These are phyloP conservation scores for Seriola dumerili DNA, from an alignment of 2,113 vertebrate genomes.

Conservation along the genomic window DNA sequence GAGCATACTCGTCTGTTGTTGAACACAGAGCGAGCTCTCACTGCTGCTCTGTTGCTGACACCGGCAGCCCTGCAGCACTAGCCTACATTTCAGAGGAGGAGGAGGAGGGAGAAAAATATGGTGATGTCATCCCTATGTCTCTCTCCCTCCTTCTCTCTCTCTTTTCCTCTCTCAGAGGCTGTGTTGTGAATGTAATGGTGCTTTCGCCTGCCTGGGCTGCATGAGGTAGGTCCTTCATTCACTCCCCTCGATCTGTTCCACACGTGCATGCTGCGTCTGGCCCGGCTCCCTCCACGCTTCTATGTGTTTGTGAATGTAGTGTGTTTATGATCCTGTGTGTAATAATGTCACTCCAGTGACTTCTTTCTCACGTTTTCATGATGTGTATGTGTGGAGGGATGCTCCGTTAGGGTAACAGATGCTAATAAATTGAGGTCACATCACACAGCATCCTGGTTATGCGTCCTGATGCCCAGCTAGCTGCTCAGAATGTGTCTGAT, in stretches of 20 bases:
- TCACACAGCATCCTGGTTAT: slow-evolving; percentile 19
- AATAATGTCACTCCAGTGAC: neutral
- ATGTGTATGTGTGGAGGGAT: neutral
- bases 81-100: slow-evolving; percentile 61
- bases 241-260: neutral
- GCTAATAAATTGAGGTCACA: slow-evolving; percentile 12
- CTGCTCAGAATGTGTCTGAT: neutral
- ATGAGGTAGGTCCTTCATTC: slow-evolving; percentile 73
- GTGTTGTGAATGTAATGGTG: slow-evolving; percentile 63
- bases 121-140: slow-evolving; percentile 78
- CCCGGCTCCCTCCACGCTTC: neutral
- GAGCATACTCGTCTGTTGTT: neutral
- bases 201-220: slow-evolving; percentile 54
- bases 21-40: slow-evolving; percentile 34
- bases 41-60: slow-evolving; percentile 41
- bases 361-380: neutral
- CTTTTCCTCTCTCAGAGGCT: slow-evolving; percentile 41
- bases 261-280: slow-evolving; percentile 29
- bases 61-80: slow-evolving; percentile 56
- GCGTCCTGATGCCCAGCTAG: slow-evolving; percentile 5
- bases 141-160: slow-evolving; percentile 27
- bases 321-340: neutral
- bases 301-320: neutral
- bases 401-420: slow-evolving; percentile 10
- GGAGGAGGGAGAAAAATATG: slow-evolving; percentile 54